Base-by-base conservation (phyloP, 2,888 invertebrate genomes). In the Ectemnius continuus region DNA sequence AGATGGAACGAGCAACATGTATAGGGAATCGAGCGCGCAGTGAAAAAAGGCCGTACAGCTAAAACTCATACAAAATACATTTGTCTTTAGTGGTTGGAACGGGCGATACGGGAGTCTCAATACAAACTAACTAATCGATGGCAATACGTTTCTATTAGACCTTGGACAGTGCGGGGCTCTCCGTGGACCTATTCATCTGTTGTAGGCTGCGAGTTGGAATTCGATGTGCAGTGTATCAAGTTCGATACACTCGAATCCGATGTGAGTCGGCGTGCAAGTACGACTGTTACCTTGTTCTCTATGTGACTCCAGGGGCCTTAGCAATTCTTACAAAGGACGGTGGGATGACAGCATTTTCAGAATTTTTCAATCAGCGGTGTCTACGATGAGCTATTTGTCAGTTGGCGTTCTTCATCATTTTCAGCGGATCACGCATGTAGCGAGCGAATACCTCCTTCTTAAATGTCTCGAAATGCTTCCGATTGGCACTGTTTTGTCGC, bases 401-500 rank as follows among this genome's bases (percentile, higher is more conserved):
- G 68, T 84, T 80, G 36, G 72, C 20, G 60, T 80, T 84, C 64
- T 88, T 88, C 67, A 90, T 79, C 92, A 93, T 92, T 81, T 92
- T 92, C 46, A 94, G 88, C 0, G 95, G 94, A 83, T 95, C 95
- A 75, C 93, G 93, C 81, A 94, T 93, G 87, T 97, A 97, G 56
- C 94, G 92, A 2, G 96, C 95, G 85, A 95, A 95, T 47, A 97
- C 93, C 91, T 97, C 97, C 75, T 94, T 92, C 89, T 97, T 97
- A 91, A 97, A 97, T 0, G 93, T 93, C 84, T 97, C 96, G 87
- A 97, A 97, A 84, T 95, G 94, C 84, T 95, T 95, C 67, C 96
- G 91, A 90, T 97, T 97, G 80, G 94, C 92, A 84, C 94, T 95
- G 91, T 97, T 97, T 87, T 97, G 97, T 73, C 95, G 94, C 89